phyloP scores from a whole-genome alignment of 1,140 invertebrate genomes.

The Apis laboriosa region DNA sequence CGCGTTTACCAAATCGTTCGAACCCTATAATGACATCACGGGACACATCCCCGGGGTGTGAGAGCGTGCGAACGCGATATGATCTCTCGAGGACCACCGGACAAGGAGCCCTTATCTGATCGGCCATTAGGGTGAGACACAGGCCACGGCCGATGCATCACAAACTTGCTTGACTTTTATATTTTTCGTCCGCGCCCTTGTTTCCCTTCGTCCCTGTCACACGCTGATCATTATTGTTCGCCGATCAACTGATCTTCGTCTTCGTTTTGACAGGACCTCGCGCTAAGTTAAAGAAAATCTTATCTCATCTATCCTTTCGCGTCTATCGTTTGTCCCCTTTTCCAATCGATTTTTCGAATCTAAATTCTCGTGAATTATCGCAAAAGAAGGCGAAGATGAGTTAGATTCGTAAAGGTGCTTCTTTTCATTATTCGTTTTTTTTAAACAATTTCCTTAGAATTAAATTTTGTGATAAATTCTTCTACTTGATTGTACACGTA shows the following conservation, averaged over 20 bases:
- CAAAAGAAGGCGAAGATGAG: too few relatives aligned
- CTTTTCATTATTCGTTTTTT: too few relatives aligned
- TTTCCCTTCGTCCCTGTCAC: conserved; percentile 39
- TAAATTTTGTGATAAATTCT: background rate
- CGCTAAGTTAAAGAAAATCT: conserved; percentile 5
- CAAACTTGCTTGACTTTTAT: conserved; percentile 61
- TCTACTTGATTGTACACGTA: background rate
- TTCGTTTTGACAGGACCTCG: conserved; percentile 41
- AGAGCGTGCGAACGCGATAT: conserved; percentile 71
- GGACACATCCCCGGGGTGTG: conserved; percentile 48
- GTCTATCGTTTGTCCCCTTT: background rate
- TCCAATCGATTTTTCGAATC: background rate
- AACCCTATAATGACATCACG: conserved; percentile 67
- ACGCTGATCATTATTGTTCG: conserved; percentile 40
- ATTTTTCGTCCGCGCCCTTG: conserved; percentile 58
- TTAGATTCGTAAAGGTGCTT: too few relatives aligned
- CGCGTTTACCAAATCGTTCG: conserved; percentile 58
- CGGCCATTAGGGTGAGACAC: conserved; percentile 68
- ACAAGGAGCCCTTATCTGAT: conserved; percentile 69
- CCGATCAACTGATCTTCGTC: conserved; percentile 50
- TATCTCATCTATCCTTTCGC: conserved; percentile 50
- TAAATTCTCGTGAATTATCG: background rate
- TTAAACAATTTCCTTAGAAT: too few relatives aligned
- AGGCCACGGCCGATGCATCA: conserved; percentile 63
- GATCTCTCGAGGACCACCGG: conserved; percentile 66